Base-by-base conservation (phyloP, 2,113 vertebrate genomes). In the Ochotona curzoniae region DNA sequence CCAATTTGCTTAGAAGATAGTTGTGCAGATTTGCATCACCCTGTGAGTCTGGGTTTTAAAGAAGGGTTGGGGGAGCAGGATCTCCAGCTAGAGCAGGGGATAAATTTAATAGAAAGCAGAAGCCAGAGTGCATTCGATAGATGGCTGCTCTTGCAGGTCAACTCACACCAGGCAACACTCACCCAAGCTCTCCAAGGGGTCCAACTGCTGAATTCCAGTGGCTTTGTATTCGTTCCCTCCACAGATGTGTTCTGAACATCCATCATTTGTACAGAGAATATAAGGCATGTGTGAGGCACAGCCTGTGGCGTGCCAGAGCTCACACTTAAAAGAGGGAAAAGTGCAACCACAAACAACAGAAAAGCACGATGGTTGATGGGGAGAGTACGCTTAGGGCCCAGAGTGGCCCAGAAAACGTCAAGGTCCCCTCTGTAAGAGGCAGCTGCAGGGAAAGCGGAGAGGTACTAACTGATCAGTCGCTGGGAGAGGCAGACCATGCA, bases 1-100 rank as follows among this genome's bases (percentile, higher is more conserved):
- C 38, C 75, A 85, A 82, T 85, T 83, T 83, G 44, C 69, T 93
- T 49, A 83, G 30, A 95, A 92, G 60, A 91, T 47, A 14, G 25
- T 54, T 90, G 20, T 80, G 69, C 67, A 84, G 89, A 92, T 78
- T 49, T 87, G 30, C 28, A 73, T 63, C n/a, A 66, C 14, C 26
- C 25, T 44, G 30, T n/a, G 61, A 90, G 32, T 11, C 35, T 61
- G 26, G 8, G 44, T 70, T 89, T 87, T 83, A 38, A 64, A 35
- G 73, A 74, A 79, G 76, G n/a, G 10, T 18, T 49, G 18, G 35
- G 47, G 51, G 47, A 64, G 38, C 32, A 30, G 54, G 12, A 14
- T 78, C 54, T 94, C 86, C n/a, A 51, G 13, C 32, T 94, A 14
- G 15, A 86, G 23, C 30, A 90, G 54, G 67, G 28, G 79, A 93